A percentile compares a stretch with the other conserved stretches of the same genome.
Conservation (phyloP, 2,113 vertebrate genomes). For the Scomber colias region DNA sequence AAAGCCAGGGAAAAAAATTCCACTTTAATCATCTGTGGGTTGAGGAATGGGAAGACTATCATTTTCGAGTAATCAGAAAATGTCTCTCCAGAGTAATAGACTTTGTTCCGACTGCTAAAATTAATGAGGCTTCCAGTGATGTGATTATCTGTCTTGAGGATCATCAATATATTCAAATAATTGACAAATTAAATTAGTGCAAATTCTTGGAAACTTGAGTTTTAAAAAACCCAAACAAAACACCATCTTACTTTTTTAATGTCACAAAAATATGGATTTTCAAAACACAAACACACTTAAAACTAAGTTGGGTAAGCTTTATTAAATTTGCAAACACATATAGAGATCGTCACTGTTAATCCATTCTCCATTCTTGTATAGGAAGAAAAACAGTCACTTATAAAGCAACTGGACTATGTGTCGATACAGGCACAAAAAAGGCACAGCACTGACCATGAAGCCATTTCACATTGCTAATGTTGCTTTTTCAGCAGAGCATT, state of each 20-base stretch:
- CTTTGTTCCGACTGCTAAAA: slow-evolving; percentile 71
- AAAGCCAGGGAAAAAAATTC: slow-evolving; percentile 65
- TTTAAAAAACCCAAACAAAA: not conserved
- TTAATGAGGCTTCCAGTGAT: slow-evolving; percentile 71
- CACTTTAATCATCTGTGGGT: slow-evolving; percentile 76
- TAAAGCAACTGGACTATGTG: slow-evolving; percentile 66
- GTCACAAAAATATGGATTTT: not conserved
- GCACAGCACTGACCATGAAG: slow-evolving; percentile 56
- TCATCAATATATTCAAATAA: slow-evolving; percentile 66
- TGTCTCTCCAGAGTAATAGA: slow-evolving; percentile 68
- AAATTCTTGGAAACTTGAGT: slow-evolving; percentile 52
- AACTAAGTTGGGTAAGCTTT: slow-evolving; percentile 68
- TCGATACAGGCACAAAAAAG: slow-evolving; percentile 44
- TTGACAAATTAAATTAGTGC: slow-evolving; percentile 73
- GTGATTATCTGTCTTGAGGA: slow-evolving; percentile 63
- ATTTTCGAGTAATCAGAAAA: slow-evolving; percentile 76
- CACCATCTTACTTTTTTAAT: not conserved
- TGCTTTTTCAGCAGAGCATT: slow-evolving; percentile 24
- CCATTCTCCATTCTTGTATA: slow-evolving; percentile 19
- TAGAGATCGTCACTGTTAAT: slow-evolving; percentile 46
- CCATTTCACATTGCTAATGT: slow-evolving; percentile 35
- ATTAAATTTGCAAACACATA: slow-evolving; percentile 71
- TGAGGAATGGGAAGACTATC: slow-evolving; percentile 74
- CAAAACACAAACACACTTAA: slow-evolving; percentile 6
- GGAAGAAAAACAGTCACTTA: slow-evolving; percentile 52